Base-by-base conservation (phyloP, 2,888 invertebrate species). In the Amphipyra berbera region DNA sequence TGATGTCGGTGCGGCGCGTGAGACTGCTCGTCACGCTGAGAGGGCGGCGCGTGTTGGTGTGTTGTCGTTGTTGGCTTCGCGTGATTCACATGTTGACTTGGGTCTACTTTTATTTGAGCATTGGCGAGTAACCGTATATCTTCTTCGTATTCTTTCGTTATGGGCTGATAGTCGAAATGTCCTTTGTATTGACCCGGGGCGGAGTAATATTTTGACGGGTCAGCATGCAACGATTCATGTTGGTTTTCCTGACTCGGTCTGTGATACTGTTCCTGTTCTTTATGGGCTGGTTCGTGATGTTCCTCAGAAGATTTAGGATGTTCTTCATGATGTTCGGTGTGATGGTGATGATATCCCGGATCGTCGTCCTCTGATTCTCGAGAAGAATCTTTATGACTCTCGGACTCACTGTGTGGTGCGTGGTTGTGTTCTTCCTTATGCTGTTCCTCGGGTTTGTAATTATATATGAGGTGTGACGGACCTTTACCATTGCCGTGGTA, bases 391-490 rank as follows among this genome's bases (percentile, higher is more conserved):
- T 62, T 61, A 30, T 62, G 66, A 12, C 37, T 60, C 63, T 78
- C 79, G 1, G 58, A 58, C 0, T 82, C 75, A 37, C 76, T 77
- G 33, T 79, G 77, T 8, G 81, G 73, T 40, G 76, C 65, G 41
- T 64, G 68, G 8, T 78, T 66, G 9, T 76, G 73, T 47, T 64
- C 53, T 42, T 80, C 69, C 7, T 77, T 73, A 9, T 69, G 74
- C 9, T 76, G 75, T 62, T 88, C 84, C 45, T 85, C 83, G 12
- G 89, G 84, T 45, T 84, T 86, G 37, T 88, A 85, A 35, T 82
- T 85, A 62, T 91, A 88, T 50, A 91, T 73, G 1, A 90, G 78
- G 45, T 90, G 90, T 63, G 86, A 84, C 3, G 93, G 91, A 30
- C 76, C 81, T 46, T 86, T 90, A 15, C 75, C 81, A 40, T 86